Conservation (phyloP, 2,797 vertebrate species). For the Cossypha heuglini region DNA sequence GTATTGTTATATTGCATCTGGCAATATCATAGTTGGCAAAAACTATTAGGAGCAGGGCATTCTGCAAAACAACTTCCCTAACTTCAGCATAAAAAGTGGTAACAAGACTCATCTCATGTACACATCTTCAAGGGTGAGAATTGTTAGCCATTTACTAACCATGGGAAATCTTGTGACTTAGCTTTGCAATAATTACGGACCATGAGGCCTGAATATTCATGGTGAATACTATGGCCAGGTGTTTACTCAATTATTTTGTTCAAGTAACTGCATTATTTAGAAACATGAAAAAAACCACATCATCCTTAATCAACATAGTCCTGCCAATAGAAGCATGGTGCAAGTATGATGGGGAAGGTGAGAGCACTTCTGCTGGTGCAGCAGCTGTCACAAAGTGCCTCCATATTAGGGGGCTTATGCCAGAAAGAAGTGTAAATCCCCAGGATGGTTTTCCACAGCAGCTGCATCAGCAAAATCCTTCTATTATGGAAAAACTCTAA, state of each 20-base stretch:
- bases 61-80: background rate
- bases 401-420: background rate
- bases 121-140: background rate
- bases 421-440: background rate
- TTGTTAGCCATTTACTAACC: background rate
- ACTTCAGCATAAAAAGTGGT: background rate
- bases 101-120: background rate
- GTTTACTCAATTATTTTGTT: background rate
- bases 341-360: background rate
- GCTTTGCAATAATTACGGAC: background rate
- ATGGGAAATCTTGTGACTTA: background rate
- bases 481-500: background rate
- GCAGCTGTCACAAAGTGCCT: background rate
- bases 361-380: background rate
- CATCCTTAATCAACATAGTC: background rate
- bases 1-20: conserved; percentile 44
- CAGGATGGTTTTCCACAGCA: background rate
- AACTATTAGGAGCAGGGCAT: background rate
- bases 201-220: background rate
- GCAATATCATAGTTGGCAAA: background rate
- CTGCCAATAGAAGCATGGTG: background rate
- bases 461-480: conserved; percentile 10
- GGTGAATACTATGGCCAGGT: background rate
- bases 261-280: background rate
- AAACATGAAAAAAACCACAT: background rate